Conservation (phyloP, 2,113 vertebrate genomes). For the Sebastes schlegelii region DNA sequence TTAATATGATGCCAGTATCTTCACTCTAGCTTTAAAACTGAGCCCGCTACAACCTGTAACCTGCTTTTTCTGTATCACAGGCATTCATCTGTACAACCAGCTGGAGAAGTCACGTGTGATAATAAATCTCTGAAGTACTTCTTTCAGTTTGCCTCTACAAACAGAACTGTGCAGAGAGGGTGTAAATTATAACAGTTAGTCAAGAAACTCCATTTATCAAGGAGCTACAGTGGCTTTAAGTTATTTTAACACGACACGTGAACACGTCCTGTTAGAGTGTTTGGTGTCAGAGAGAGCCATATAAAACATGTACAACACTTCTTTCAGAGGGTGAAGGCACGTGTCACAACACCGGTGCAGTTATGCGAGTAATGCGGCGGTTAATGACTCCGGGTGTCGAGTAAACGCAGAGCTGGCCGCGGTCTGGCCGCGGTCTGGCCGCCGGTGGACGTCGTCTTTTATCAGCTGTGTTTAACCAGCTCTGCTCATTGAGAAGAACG, state of each 20-base stretch:
- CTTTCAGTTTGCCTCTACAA: not conserved
- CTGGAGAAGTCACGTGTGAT: not conserved
- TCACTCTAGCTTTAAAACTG: no score
- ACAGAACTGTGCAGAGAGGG: not conserved
- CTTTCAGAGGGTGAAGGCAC: constrained; percentile 42
- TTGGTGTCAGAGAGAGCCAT: constrained; percentile 22
- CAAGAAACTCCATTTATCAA: constrained; percentile 10
- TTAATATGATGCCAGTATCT: no score
- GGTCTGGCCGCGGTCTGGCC: constrained; percentile 28
- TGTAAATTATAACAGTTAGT: constrained; percentile 15
- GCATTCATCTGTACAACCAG: no score
- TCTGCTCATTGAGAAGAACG: constrained; percentile 48
- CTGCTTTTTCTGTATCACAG: no score
- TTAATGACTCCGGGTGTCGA: constrained; percentile 32
- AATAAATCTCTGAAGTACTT: not conserved
- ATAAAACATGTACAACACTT: constrained; percentile 38
- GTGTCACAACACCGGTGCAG: constrained; percentile 25
- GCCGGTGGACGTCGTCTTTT: constrained; percentile 47
- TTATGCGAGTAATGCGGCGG: constrained; percentile 19
- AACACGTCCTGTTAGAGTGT: constrained; percentile 31
- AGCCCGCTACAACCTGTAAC: no score
- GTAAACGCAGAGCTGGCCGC: constrained; percentile 31
- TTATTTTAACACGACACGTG: constrained; percentile 22
- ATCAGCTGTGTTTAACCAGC: constrained; percentile 64
- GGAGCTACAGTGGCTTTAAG: constrained; percentile 6